These are phyloP conservation scores for Furnarius figulus DNA, from an alignment of 2,113 vertebrate species.

Conservation along the genomic window DNA sequence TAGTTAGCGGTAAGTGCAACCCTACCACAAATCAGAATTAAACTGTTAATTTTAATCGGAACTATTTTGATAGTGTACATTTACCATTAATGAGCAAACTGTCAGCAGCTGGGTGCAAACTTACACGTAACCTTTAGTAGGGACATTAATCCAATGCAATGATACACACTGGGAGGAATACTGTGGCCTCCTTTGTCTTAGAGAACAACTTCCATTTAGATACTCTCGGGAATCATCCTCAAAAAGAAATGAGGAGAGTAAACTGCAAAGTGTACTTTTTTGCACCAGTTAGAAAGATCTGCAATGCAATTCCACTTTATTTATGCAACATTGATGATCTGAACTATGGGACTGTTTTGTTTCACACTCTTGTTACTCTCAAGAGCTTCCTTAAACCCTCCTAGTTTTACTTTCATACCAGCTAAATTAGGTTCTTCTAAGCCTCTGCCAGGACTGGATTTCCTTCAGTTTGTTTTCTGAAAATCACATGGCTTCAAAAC, in stretches of 20 bases:
- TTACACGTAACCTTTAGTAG: not conserved
- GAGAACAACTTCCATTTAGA: not conserved
- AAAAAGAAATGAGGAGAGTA: not conserved
- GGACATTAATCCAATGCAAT: not conserved
- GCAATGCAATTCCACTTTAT: not conserved
- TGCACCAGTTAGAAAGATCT: not conserved
- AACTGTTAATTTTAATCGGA: not conserved
- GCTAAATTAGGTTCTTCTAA: constrained; percentile 15
- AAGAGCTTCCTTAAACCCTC: not conserved
- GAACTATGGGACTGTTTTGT: not conserved
- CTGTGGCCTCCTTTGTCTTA: not conserved
- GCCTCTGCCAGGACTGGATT: constrained; percentile 37
- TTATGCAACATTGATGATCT: not conserved
- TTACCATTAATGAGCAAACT: not conserved
- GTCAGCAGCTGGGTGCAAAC: not conserved
- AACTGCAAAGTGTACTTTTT: not conserved
- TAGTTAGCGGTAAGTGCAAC: not conserved
- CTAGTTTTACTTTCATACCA: constrained; percentile 9
- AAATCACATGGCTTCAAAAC: constrained; percentile 23
- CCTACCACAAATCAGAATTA: not conserved
- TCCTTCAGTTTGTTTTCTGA: constrained; percentile 44
- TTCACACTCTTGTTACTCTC: not conserved
- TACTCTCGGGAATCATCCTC: not conserved
- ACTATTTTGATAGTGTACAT: not conserved
- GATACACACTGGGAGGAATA: not conserved